A percentile compares a stretch with the other conserved stretches of the same genome.
phyloP scores from a whole-genome alignment of 37 sponge, comb jelly and placozoan species.

The Petrosia ficiformis region DNA sequence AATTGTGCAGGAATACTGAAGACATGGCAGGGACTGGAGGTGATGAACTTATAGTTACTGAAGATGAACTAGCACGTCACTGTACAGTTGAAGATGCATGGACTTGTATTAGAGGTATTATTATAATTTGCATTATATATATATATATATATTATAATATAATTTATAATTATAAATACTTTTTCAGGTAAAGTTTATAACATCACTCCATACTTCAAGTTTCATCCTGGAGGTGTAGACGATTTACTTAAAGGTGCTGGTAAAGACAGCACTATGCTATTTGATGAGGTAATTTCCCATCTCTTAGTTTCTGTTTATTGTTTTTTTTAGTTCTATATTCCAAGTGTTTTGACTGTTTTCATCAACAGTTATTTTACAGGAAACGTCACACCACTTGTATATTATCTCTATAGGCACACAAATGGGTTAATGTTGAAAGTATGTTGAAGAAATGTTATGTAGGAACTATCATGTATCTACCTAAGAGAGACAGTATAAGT shows the following conservation, averaged over 20 bases:
- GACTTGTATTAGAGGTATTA: constrained; percentile 85
- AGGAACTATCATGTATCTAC: too few relatives aligned
- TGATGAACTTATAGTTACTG: constrained; percentile 32
- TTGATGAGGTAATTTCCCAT: constrained; percentile 69
- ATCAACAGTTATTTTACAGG: too few relatives aligned
- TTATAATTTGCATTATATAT: neutral
- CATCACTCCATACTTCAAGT: constrained; percentile 85
- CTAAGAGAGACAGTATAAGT: constrained; percentile 10
- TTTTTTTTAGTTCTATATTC: too few relatives aligned
- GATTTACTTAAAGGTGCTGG: constrained; percentile 94
- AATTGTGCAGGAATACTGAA: constrained; percentile 45
- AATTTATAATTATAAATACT: neutral
- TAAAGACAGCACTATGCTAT: constrained; percentile 86
- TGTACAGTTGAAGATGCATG: constrained; percentile 78
- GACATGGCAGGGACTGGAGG: constrained; percentile 56
- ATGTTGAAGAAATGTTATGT: constrained; percentile 50
- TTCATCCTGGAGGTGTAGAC: constrained; percentile 89
- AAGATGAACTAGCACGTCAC: constrained; percentile 78
- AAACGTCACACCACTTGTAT: too few relatives aligned
- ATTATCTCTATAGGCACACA: constrained; percentile 47
- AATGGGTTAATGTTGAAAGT: constrained; percentile 61
- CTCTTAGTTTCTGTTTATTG: neutral
- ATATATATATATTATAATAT: neutral
- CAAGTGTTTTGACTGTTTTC: too few relatives aligned
- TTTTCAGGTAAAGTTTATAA: constrained; percentile 88